Evolutionary conservation across 2,113 vertebrate genomes (phyloP), one percentile per base, ranked within the genome.

Genomic region (Nyctereutes procyonoides): DNA sequence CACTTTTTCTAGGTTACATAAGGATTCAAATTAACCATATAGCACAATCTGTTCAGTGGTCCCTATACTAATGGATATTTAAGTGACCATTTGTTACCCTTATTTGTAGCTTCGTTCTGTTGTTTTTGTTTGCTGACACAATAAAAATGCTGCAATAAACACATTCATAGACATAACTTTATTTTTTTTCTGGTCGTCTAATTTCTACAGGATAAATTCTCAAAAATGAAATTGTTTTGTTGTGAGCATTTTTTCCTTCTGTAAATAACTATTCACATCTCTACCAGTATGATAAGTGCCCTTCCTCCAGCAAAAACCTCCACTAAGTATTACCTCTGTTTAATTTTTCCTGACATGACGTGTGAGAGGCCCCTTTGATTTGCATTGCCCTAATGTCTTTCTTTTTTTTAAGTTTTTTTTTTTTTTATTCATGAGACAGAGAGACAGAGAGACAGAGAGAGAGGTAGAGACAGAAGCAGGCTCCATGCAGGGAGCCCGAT

Each of bases 181-280:
- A 71, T 88, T 63, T 79, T 55, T 60, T 77, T 53, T 62, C 43
- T 79, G 71, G 51, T 35, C n/a, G 53, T 65, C 85, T 80, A 38
- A 93, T 90, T 96, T 90, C 84, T 43, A n/a, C 5, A 63, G 11
- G 28, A 76, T 13, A 53, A 56, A 62, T 63, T 19, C 16, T 35
- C 28, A 88, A 26, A 92, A 79, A 67, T 69, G 38, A 60, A 87
- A 79, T 6, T 73, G 19, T 28, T 73, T 4, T 83, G 88, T 73
- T n/a, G 10, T 24, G 55, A 62, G 7, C 56, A 58, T 73, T 32
- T 84, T 32, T n/a, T 15, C 60, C 28, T 83, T 88, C n/a, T 65
- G 62, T 80, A 92, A 96, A 55, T 77, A 79, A 73, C 15, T 84
- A 65, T 84, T 77, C 89, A 63, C 28, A 71, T 74, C 85, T 92